Conservation (phyloP, 2,797 vertebrate genomes). For the Danio aesculapii region DNA sequence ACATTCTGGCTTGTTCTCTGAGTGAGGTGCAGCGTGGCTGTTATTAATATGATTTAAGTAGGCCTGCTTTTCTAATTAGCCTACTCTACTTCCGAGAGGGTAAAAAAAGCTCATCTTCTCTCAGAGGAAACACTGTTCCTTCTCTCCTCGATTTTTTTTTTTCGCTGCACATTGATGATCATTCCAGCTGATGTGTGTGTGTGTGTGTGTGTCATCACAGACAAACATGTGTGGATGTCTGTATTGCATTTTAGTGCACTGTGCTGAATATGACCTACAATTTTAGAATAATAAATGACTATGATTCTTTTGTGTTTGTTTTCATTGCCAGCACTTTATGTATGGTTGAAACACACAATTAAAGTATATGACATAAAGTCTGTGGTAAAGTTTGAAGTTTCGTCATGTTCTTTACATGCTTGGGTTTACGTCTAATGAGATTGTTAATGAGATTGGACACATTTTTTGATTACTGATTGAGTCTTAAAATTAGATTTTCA, state of each 20-base stretch:
- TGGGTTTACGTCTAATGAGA: too few species aligned
- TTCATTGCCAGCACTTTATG: not conserved
- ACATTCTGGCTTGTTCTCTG: conserved; percentile 21
- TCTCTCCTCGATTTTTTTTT: conserved; percentile 22
- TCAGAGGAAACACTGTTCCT: conserved; percentile 55
- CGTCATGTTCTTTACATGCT: too few species aligned
- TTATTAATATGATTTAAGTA: conserved; percentile 60
- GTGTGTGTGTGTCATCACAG: not conserved
- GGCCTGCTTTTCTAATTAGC: conserved; percentile 76
- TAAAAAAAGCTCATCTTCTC: conserved; percentile 69
- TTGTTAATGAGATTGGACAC: too few species aligned
- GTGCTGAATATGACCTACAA: not conserved
- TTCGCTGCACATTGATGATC: conserved; percentile 26
- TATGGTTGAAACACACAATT: not conserved
- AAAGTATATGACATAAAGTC: not conserved
- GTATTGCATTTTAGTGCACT: not conserved
- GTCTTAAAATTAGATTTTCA: too few species aligned
- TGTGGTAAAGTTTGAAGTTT: too few species aligned
- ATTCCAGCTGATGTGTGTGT: conserved; percentile 37
- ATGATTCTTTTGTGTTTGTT: not conserved
- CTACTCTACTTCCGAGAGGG: conserved; percentile 77
- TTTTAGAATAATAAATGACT: not conserved
- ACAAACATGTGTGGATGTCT: not conserved
- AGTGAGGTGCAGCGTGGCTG: conserved; percentile 25
- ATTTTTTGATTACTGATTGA: too few species aligned